Evolutionary conservation across 2,113 vertebrate species (phyloP).

Genomic region (Dipodomys spectabilis): DNA sequence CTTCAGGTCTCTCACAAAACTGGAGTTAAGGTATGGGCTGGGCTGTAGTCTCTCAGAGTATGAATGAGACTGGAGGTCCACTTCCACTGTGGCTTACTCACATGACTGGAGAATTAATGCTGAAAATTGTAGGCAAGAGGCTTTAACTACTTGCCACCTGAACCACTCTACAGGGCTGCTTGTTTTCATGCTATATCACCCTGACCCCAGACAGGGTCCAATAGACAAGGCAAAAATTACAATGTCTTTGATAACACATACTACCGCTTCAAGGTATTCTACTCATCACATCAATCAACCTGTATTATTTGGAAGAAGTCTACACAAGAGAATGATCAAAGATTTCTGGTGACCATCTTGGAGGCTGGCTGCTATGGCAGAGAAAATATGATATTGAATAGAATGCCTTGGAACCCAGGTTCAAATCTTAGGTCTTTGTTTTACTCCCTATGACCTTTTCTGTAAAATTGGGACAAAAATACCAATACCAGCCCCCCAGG

Average conservation of each 20-base stretch:
- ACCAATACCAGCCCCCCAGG: not conserved
- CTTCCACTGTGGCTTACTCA: not conserved
- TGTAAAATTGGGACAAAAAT: not conserved
- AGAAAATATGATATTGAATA: not conserved
- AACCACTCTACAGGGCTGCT: not conserved
- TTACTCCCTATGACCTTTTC: not conserved
- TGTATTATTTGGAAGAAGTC: not conserved
- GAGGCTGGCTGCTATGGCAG: not conserved
- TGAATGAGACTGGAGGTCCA: not conserved
- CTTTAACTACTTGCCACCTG: not conserved
- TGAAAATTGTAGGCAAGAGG: not conserved
- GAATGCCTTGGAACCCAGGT: slow-evolving; percentile 1
- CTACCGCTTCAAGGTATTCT: not conserved
- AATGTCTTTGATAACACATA: not conserved
- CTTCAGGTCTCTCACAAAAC: not conserved
- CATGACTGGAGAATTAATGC: not conserved
- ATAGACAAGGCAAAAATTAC: not conserved
- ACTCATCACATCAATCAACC: not conserved
- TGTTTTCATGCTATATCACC: no score
- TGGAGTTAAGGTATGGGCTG: not conserved
- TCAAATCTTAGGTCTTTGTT: not conserved
- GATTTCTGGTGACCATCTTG: not conserved
- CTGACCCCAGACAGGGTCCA: not conserved
- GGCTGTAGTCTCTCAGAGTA: not conserved
- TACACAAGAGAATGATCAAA: not conserved